Evolutionary conservation across 2,113 vertebrate genomes (phyloP), one percentile per base, ranked within the genome.

Genomic region (Bombycilla garrulus): DNA sequence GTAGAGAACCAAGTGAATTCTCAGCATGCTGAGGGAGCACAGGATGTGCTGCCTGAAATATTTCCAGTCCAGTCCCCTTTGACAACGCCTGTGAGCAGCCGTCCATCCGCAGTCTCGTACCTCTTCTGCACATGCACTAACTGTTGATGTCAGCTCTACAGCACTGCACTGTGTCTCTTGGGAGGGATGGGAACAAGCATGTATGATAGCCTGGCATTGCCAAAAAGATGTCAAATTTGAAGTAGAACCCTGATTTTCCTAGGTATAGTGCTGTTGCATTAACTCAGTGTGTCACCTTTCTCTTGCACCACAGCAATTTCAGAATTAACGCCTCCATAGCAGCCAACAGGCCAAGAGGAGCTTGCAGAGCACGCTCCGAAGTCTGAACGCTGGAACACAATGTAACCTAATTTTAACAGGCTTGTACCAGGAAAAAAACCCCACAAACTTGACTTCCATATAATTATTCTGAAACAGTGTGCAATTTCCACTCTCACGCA

Each of bases 91-190:
- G 12, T 28, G 28, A 57, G 45, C 4, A 2, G 36, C 29, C 1
- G 1, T 81, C 78, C 62, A 19, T 40, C 64, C 0, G 0, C 38
- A n/a, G 15, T 29, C 62, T 40, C 5, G 0, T 29, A n/a, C 33
- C 36, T 45, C 50, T 57, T 16, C 57, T 15, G 45, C 56, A 21
- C 12, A 14, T 3, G 7, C 2, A 4, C 29, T 36, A 38, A 31
- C 22, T 65, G 36, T 56, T 6, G 2, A 25, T 62, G 71, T 76
- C 86, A 71, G 67, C 61, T 79, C 60, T 54, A 16, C 65, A 48
- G 16, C 73, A 22, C 62, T 18, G 23, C 23, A 2, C 28, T 36
- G 19, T 15, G 40, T 33, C 74, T 69, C 66, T 50, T 45, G 66
- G 36, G 40, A 79, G 29, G 6, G 26, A 58, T 29, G n/a, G 54